Evolutionary conservation across 64 coral and sea anemone species (phyloP).

Genomic region (Trachythela sp.): DNA sequence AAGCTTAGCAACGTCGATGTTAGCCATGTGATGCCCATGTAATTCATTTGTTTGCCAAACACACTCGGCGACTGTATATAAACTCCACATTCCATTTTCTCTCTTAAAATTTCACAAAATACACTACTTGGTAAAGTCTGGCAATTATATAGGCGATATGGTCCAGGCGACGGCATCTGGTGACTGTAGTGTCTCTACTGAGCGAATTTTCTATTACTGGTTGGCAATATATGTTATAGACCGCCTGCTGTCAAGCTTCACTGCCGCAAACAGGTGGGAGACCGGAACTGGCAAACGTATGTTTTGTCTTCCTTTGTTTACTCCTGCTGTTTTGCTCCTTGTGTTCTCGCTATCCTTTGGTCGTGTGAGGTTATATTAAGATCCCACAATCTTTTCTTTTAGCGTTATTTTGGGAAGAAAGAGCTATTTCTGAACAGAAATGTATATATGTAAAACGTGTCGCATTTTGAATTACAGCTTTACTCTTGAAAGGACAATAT

Average conservation of each 20-base stretch:
- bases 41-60: not conserved
- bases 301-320: constrained; percentile 20
- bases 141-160: too few relatives aligned
- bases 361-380: not conserved
- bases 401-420: constrained; percentile 2
- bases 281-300: not conserved
- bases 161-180: not conserved
- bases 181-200: not conserved
- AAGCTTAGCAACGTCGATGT: not conserved
- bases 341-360: not conserved
- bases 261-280: constrained; percentile 21
- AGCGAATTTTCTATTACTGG: not conserved
- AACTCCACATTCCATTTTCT: not conserved
- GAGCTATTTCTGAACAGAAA: constrained; percentile 1
- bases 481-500: not conserved
- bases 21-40: not conserved
- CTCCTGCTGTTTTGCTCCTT: not conserved
- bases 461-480: not conserved
- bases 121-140: not conserved
- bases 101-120: not conserved
- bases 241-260: not conserved
- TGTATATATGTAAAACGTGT: not conserved
- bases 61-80: not conserved
- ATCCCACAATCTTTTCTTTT: not conserved
- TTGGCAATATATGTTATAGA: not conserved